Evolutionary conservation across 2,113 vertebrate species (phyloP).

Genomic region (Perccottus glenii): DNA sequence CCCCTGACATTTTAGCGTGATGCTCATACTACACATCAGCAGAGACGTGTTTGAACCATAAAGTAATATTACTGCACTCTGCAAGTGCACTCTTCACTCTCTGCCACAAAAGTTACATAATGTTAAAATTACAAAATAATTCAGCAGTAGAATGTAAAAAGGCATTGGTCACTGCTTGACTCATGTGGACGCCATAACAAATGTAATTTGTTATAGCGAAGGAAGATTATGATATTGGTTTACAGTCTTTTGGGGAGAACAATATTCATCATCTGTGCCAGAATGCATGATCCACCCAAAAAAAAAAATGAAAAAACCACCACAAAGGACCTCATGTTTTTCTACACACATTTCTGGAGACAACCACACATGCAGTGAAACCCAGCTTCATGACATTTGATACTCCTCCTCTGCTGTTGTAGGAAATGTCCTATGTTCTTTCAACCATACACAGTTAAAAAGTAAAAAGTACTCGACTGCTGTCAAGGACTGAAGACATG

Average conservation of each 20-base stretch:
- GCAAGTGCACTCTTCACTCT: too few species aligned
- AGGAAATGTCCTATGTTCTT: conserved; percentile 36
- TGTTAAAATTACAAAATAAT: too few species aligned
- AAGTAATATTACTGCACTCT: too few species aligned
- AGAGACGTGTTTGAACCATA: too few species aligned
- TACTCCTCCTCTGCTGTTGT: conserved; percentile 21
- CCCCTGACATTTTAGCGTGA: too few species aligned
- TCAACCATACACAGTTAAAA: conserved; percentile 29
- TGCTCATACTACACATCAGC: too few species aligned
- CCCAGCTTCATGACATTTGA: conserved; percentile 6
- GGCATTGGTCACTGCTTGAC: background rate
- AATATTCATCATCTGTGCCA: conserved; percentile 47
- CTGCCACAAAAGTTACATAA: background rate
- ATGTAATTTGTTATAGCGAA: conserved; percentile 30
- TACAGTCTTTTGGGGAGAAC: conserved; percentile 45
- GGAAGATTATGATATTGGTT: conserved; percentile 32
- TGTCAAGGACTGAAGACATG: conserved; percentile 14
- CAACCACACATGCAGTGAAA: background rate
- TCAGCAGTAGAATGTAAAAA: background rate
- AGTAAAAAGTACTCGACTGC: conserved; percentile 3
- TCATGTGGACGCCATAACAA: conserved; percentile 26
- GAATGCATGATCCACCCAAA: conserved; percentile 53
- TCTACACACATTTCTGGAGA: conserved; percentile 12
- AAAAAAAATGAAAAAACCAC: conserved; percentile 41
- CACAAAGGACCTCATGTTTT: conserved; percentile 12